Conservation (phyloP, 92 coral and sea anemone genomes). For the Phenganax marumi region DNA sequence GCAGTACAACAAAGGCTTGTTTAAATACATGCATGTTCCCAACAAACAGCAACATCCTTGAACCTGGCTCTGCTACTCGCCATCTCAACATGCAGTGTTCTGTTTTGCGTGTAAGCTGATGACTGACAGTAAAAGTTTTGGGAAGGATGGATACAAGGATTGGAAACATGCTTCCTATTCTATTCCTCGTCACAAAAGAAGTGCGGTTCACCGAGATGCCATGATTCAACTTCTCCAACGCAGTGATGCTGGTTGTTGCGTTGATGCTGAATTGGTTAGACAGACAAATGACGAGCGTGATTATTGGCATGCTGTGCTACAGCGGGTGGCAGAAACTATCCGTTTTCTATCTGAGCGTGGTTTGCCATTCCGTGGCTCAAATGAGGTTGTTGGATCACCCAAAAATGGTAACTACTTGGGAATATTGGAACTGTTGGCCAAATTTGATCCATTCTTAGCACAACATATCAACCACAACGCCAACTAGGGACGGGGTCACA, state of each 20-base stretch:
- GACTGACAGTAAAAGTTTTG: too few relatives aligned
- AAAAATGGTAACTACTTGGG: too few relatives aligned
- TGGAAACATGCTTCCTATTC: not conserved
- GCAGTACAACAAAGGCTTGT: constrained; percentile 7
- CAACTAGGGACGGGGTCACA: too few relatives aligned
- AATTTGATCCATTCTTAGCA: too few relatives aligned
- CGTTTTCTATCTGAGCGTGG: too few relatives aligned
- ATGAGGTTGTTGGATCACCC: too few relatives aligned
- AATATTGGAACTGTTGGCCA: too few relatives aligned
- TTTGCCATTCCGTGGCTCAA: not conserved
- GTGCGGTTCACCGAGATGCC: not conserved
- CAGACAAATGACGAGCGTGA: constrained; percentile 2
- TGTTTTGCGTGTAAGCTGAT: too few relatives aligned
- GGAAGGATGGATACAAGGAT: not conserved
- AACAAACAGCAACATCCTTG: not conserved
- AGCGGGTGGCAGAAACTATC: not conserved
- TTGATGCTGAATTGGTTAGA: not conserved
- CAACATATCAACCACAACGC: not conserved
- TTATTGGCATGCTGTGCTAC: constrained; percentile 2
- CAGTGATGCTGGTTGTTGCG: not conserved
- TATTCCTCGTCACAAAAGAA: not conserved
- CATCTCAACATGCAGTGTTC: too few relatives aligned
- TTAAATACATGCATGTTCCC: not conserved
- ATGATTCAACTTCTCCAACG: not conserved
- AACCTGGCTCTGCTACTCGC: too few relatives aligned